These are phyloP conservation scores for Myotis findleyi DNA, from an alignment of 2,797 vertebrate species.

Conservation along the genomic window DNA sequence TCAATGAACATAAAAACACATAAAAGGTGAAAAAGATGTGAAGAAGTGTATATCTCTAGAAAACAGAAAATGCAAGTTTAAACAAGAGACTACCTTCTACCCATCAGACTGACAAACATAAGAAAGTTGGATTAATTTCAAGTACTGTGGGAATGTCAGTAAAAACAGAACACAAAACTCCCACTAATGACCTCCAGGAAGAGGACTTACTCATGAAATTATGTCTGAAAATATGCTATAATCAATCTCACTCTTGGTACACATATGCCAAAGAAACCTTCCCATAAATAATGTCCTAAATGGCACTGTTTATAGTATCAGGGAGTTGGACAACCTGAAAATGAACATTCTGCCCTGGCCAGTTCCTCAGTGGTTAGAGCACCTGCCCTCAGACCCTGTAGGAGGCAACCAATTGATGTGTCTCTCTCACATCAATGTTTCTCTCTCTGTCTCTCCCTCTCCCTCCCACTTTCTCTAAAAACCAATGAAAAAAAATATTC, in stretches of 20 bases:
- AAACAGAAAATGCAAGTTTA: slow-evolving; percentile 34
- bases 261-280: slow-evolving; percentile 29
- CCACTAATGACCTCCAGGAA: not conserved
- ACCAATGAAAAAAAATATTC: too few relatives aligned
- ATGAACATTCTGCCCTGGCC: not conserved
- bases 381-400: too few relatives aligned
- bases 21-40: not conserved
- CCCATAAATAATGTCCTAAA: not conserved
- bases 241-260: slow-evolving; percentile 6
- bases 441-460: too few relatives aligned
- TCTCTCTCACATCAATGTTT: too few relatives aligned
- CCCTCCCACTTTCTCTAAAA: too few relatives aligned
- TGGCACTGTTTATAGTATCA: not conserved
- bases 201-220: slow-evolving; percentile 6
- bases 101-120: not conserved
- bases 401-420: too few relatives aligned
- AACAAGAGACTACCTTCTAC: not conserved
- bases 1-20: slow-evolving; percentile 2
- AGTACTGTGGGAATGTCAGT: not conserved
- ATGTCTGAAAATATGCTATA: not conserved
- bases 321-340: not conserved
- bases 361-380: too few relatives aligned
- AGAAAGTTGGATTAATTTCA: slow-evolving; percentile 4
- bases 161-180: not conserved
- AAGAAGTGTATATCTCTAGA: not conserved